phyloP scores from a whole-genome alignment of 2,888 invertebrate species.

The Trissonchulus sp. region DNA sequence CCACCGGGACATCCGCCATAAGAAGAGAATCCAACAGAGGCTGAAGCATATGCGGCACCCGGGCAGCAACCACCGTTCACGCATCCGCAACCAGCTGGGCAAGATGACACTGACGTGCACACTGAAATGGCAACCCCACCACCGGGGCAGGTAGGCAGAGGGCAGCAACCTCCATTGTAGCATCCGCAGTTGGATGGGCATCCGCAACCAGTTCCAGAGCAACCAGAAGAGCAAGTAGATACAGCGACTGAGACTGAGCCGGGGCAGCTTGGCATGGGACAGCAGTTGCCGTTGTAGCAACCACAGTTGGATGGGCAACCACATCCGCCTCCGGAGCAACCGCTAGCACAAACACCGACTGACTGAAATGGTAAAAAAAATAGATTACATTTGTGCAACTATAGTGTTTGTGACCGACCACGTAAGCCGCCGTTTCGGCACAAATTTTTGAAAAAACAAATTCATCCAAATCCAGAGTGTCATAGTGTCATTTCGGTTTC shows the following conservation, averaged over 20 bases:
- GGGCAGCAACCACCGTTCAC: constrained; percentile 38
- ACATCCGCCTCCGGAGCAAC: neutral
- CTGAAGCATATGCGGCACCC: neutral
- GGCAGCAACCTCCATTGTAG: constrained; percentile 27
- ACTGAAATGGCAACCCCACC: neutral
- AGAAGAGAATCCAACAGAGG: neutral
- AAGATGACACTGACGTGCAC: constrained; percentile 26
- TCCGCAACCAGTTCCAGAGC: neutral
- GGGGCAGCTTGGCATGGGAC: constrained; percentile 24
- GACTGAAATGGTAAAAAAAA: neutral
- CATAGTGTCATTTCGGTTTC: no score
- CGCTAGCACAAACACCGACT: neutral
- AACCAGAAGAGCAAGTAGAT: neutral
- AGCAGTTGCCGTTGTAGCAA: constrained; percentile 37
- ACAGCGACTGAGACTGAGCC: constrained; percentile 6
- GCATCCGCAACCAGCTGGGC: constrained; percentile 40
- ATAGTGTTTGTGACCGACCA: no score
- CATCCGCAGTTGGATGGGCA: constrained; percentile 16
- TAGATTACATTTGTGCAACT: no score
- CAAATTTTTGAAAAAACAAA: no score
- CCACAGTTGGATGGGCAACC: neutral
- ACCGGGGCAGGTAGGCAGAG: neutral
- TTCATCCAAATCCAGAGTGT: no score
- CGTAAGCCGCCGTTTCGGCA: no score
- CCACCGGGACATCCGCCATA: constrained; percentile 1